A percentile compares a stretch with the other conserved stretches of the same genome.
Evolutionary conservation across 1,140 invertebrate species (phyloP).

Genomic region (Leptoteleia sp.): DNA sequence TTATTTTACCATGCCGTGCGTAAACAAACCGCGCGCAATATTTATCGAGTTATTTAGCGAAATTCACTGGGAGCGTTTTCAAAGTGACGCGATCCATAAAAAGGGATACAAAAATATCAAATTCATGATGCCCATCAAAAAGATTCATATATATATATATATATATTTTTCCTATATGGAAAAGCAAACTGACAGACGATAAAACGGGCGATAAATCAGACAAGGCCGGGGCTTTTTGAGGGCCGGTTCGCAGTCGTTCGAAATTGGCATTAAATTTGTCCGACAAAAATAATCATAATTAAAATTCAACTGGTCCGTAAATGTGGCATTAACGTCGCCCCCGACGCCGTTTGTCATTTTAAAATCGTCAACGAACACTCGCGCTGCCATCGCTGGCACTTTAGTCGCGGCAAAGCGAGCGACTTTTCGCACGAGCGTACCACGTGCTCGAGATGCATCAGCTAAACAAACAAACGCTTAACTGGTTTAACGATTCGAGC

Average conservation of each 20-base stretch:
- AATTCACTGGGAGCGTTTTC: conserved; percentile 11
- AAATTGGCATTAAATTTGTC: conserved; percentile 3
- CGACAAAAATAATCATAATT: conserved; percentile 1
- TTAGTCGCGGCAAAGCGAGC: conserved; percentile 28
- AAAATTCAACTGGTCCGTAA: not conserved
- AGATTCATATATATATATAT: too few relatives aligned
- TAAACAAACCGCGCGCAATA: not conserved
- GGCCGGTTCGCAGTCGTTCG: not conserved
- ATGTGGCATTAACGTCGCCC: too few relatives aligned
- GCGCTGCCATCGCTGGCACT: conserved; percentile 28
- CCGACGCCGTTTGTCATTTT: not conserved
- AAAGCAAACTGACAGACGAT: conserved; percentile 21
- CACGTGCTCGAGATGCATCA: conserved; percentile 57
- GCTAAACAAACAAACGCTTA: conserved; percentile 62
- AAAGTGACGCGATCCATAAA: conserved; percentile 19
- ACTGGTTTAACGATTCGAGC: conserved; percentile 56
- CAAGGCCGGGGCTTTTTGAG: not conserved
- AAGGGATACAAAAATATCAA: conserved; percentile 14
- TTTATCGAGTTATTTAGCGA: not conserved
- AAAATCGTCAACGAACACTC: not conserved
- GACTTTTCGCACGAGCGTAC: conserved; percentile 56
- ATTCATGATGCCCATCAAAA: conserved; percentile 24
- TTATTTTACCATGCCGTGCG: not conserved
- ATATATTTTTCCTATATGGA: conserved; percentile 12
- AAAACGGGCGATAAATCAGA: conserved; percentile 34